Conservation (phyloP, 2,888 invertebrate genomes). For the Ornithoptera priamus region DNA sequence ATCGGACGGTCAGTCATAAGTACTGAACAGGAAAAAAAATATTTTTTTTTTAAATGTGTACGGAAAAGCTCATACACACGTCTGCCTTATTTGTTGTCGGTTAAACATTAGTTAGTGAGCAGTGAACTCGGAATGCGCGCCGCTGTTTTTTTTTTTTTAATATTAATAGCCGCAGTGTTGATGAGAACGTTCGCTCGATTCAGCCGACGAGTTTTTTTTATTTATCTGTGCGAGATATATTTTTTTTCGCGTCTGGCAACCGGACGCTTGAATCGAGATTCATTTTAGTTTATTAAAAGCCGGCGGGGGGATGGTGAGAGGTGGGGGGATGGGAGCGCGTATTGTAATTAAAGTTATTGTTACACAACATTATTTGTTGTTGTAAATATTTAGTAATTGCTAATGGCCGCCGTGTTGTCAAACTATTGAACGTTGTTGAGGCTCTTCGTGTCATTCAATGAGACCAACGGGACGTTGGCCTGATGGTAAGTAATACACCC, state of each 20-base stretch:
- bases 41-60: conserved; percentile 75
- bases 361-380: no score
- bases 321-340: no score
- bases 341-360: no score
- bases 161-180: conserved; percentile 61
- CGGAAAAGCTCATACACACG: conserved; percentile 65
- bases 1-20: no score
- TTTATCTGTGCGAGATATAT: conserved; percentile 43
- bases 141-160: conserved; percentile 42
- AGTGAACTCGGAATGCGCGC: conserved; percentile 52
- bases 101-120: conserved; percentile 72
- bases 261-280: conserved; percentile 49
- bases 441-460: no score
- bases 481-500: no score
- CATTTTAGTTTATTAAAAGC: conserved; percentile 37
- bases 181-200: conserved; percentile 54
- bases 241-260: conserved; percentile 54
- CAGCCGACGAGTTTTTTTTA: conserved; percentile 37
- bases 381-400: no score
- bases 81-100: conserved; percentile 73
- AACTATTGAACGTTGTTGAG: no score
- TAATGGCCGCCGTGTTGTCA: no score
- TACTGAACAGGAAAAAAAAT: conserved; percentile 64
- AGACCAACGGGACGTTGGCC: no score
- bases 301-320: conserved; percentile 24